phyloP scores from a whole-genome alignment of 2,113 vertebrate genomes.

The Alexandromys fortis region DNA sequence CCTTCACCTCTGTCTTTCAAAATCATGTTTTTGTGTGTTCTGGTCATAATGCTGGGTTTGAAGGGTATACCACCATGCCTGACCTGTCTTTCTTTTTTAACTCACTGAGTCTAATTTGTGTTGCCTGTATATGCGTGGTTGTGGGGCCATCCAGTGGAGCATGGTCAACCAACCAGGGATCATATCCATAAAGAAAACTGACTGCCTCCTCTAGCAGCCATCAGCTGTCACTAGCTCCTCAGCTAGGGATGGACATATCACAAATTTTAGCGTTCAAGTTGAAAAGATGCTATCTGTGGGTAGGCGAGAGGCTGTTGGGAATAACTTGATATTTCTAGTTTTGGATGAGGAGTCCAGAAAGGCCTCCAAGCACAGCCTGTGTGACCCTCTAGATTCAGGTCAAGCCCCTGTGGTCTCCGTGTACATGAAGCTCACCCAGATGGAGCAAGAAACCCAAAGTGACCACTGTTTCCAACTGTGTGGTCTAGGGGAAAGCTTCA shows the following conservation, averaged over 20 bases:
- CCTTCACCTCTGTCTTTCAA: not conserved
- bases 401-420: not conserved
- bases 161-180: too few relatives aligned
- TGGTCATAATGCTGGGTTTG: not conserved
- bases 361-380: not conserved
- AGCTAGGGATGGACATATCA: not conserved
- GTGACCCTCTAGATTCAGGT: not conserved
- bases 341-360: slow-evolving; percentile 34
- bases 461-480: not conserved
- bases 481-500: not conserved
- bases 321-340: slow-evolving; percentile 24
- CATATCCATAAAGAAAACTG: not conserved
- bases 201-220: not conserved
- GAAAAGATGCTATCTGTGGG: not conserved
- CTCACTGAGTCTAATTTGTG: not conserved
- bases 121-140: not conserved
- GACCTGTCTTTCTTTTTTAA: not conserved
- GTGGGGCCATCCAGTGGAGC: not conserved
- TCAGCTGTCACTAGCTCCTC: not conserved
- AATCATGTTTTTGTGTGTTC: not conserved
- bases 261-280: not conserved
- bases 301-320: slow-evolving; percentile 49
- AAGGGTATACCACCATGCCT: too few relatives aligned
- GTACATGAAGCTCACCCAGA: not conserved
- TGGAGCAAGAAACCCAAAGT: not conserved